Percentiles rank a stretch among this genome's conserved stretches.
Evolutionary conservation across 1,140 invertebrate genomes (phyloP).

Genomic region (Drosophila subpulchrella): DNA sequence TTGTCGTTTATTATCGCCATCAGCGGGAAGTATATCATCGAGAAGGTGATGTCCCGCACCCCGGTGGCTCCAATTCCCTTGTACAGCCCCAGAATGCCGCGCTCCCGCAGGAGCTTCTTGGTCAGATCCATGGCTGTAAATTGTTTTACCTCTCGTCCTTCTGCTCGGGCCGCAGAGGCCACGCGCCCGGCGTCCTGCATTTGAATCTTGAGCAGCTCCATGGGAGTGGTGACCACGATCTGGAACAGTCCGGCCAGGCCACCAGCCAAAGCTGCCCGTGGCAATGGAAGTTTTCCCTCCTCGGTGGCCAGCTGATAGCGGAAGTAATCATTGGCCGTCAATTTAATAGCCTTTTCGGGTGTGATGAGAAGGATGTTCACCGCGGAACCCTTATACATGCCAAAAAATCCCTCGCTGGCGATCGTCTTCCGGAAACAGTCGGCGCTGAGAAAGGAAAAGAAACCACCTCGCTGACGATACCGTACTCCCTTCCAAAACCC

Average conservation of each 20-base stretch:
- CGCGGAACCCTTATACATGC: constrained; percentile 98
- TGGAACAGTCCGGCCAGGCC: constrained; percentile 98
- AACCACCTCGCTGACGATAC: neutral
- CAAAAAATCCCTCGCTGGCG: constrained; percentile 95
- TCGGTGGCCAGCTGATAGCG: constrained; percentile 89
- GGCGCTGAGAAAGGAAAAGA: constrained; percentile 87
- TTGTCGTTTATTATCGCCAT: constrained; percentile 97
- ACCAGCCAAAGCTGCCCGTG: constrained; percentile 95
- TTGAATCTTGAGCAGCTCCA: constrained; percentile 99
- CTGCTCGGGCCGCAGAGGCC: constrained; percentile 87
- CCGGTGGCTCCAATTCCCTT: constrained; percentile 96
- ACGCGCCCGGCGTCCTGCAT: constrained; percentile 98
- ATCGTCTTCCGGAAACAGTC: constrained; percentile 98
- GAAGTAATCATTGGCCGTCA: constrained; percentile 99
- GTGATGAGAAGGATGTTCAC: constrained; percentile 99
- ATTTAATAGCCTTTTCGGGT: constrained; percentile 99
- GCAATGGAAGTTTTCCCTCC: constrained; percentile 88
- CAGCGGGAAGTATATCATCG: constrained; percentile 98
- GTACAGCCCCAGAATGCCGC: constrained; percentile 97
- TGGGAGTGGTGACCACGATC: constrained; percentile 99
- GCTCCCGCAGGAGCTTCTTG: constrained; percentile 90
- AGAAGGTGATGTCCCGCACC: constrained; percentile 97
- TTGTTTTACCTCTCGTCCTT: constrained; percentile 88
- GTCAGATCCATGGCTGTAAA: constrained; percentile 94
- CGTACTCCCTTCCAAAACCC: too few relatives aligned